These are phyloP conservation scores for Argopecten irradians DNA, from an alignment of 1,140 invertebrate species.

Conservation along the genomic window DNA sequence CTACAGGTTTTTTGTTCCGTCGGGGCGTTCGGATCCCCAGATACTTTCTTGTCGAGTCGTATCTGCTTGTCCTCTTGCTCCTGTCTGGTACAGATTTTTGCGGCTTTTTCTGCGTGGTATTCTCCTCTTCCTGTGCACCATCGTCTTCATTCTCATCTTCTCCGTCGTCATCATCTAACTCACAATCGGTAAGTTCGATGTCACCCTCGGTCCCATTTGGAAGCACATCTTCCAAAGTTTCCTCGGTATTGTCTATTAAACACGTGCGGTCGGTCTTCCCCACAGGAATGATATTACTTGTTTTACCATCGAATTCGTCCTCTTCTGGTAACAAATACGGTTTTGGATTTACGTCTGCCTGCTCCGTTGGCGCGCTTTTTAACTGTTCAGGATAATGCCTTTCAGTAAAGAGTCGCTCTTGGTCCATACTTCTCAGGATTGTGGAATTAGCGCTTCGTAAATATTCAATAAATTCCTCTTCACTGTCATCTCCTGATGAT, in stretches of 20 bases:
- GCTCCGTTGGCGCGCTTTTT: background rate
- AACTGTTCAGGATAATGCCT: background rate
- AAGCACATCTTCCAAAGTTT: background rate
- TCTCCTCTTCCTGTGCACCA: background rate
- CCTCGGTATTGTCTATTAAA: background rate
- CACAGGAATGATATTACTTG: conserved; percentile 6
- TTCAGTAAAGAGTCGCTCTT: background rate
- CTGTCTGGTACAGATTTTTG: background rate
- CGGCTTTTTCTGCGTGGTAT: background rate
- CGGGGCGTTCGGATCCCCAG: conserved; percentile 22
- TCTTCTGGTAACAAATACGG: background rate
- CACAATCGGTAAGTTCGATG: conserved; percentile 30
- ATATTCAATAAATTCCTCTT: background rate
- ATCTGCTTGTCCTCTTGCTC: background rate
- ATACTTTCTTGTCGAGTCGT: conserved; percentile 40
- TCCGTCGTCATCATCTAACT: background rate
- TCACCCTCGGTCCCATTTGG: conserved; percentile 13
- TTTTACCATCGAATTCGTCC: background rate
- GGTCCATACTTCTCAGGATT: background rate
- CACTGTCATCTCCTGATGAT: background rate
- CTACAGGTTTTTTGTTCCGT: background rate
- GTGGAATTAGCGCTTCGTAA: background rate
- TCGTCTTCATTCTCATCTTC: background rate
- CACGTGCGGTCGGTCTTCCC: background rate
- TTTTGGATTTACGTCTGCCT: background rate